A percentile compares a stretch with the other conserved stretches of the same genome.
These are phyloP conservation scores for Nemapogon koenigi DNA, from an alignment of 2,888 invertebrate species.

Conservation along the genomic window DNA sequence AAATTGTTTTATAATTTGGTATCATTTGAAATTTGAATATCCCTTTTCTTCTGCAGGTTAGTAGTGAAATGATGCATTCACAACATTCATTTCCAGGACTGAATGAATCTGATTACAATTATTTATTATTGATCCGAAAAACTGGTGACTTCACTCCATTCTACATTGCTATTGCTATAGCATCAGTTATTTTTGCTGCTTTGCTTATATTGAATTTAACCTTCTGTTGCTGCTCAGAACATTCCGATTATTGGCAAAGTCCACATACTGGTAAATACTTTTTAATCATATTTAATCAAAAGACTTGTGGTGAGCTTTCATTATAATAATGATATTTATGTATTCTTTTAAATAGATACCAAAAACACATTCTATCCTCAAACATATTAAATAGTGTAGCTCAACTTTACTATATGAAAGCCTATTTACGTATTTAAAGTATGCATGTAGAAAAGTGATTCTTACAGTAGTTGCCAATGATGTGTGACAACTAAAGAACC, in stretches of 20 bases:
- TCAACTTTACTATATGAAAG: conserved; percentile 1
- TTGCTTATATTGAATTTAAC: conserved; percentile 78
- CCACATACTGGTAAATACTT: conserved; percentile 72
- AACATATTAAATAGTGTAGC: no score
- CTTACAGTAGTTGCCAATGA: no score
- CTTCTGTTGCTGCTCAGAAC: conserved; percentile 82
- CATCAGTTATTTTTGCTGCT: conserved; percentile 72
- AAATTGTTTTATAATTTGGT: not conserved
- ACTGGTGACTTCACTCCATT: conserved; percentile 83
- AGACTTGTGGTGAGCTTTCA: no score
- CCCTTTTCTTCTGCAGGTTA: not conserved
- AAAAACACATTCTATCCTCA: no score
- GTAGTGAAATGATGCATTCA: not conserved
- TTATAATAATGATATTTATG: no score
- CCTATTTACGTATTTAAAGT: conserved; percentile 1
- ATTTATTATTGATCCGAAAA: conserved; percentile 19
- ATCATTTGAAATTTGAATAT: not conserved
- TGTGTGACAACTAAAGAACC: no score
- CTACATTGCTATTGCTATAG: conserved; percentile 81
- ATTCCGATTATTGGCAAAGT: conserved; percentile 83
- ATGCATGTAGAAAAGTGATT: no score
- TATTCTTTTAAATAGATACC: no score
- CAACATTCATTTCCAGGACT: not conserved
- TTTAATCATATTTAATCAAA: not conserved
- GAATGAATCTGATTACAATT: not conserved